Conservation (phyloP, 2,113 vertebrate species). For the Daboia siamensis region DNA sequence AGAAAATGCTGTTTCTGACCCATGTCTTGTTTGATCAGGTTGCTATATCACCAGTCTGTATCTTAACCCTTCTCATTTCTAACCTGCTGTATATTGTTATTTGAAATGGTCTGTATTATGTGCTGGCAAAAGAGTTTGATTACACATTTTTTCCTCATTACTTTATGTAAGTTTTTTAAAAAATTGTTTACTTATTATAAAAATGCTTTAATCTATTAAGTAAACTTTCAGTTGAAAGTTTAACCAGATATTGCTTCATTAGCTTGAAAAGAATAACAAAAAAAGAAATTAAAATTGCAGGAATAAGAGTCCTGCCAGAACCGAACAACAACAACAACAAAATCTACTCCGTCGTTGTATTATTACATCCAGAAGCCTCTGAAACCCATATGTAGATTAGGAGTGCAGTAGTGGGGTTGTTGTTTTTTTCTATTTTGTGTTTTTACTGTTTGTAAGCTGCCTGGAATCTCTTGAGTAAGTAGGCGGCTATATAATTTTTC, state of each 20-base stretch:
- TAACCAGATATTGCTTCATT: background rate
- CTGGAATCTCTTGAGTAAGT: background rate
- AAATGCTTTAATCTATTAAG: background rate
- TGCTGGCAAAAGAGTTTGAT: background rate
- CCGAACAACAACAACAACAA: background rate
- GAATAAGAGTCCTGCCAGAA: background rate
- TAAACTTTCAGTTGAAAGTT: background rate
- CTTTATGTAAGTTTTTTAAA: background rate
- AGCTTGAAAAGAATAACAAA: background rate
- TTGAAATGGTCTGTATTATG: background rate
- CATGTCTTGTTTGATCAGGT: background rate
- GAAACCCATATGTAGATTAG: background rate
- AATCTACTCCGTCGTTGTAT: background rate
- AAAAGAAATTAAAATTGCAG: background rate
- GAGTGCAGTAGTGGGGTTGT: background rate
- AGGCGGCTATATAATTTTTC: background rate
- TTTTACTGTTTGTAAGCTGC: background rate
- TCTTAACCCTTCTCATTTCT: background rate
- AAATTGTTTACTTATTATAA: background rate
- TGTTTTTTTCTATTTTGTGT: background rate
- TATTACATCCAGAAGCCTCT: background rate
- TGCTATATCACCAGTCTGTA: background rate
- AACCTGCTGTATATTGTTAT: background rate
- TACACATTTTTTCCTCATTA: background rate
- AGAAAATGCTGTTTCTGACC: background rate